phyloP scores from a whole-genome alignment of 2,113 vertebrate species.

The Petromus typicus region DNA sequence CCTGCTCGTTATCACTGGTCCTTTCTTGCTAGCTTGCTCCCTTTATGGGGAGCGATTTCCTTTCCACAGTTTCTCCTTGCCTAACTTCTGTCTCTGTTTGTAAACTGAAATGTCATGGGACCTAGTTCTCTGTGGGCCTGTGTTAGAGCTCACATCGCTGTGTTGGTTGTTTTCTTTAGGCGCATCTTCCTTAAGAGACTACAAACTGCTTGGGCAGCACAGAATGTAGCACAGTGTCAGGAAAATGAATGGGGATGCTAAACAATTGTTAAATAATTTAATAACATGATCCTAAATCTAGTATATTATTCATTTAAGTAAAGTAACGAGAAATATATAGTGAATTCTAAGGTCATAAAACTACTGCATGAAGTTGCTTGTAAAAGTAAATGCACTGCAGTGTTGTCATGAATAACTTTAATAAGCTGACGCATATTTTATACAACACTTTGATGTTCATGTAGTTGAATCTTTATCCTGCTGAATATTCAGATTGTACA shows the following conservation, averaged over 20 bases:
- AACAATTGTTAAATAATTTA: constrained; percentile 2
- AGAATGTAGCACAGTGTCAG: neutral
- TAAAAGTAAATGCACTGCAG: neutral
- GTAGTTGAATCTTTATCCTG: neutral
- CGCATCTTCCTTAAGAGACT: neutral
- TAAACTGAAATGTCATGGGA: neutral
- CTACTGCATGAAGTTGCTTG: constrained; percentile 25
- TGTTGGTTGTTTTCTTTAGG: neutral
- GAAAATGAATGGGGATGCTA: neutral
- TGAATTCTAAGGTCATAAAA: neutral
- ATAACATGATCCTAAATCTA: neutral
- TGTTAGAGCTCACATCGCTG: neutral
- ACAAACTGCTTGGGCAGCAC: neutral
- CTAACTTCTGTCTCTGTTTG: neutral
- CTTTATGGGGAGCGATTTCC: neutral
- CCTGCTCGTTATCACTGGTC: neutral
- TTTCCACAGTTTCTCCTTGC: neutral
- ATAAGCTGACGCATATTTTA: constrained; percentile 28
- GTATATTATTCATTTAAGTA: neutral
- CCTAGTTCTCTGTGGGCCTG: neutral
- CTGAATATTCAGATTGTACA: neutral
- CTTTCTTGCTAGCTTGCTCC: neutral
- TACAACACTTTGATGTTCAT: constrained; percentile 10
- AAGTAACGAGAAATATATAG: neutral
- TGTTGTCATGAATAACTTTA: neutral